Evolutionary conservation across 37 sponge, comb jelly and placozoan species (phyloP), one percentile per base, ranked within the genome.

Genomic region (Mnemiopsis leidyi): DNA sequence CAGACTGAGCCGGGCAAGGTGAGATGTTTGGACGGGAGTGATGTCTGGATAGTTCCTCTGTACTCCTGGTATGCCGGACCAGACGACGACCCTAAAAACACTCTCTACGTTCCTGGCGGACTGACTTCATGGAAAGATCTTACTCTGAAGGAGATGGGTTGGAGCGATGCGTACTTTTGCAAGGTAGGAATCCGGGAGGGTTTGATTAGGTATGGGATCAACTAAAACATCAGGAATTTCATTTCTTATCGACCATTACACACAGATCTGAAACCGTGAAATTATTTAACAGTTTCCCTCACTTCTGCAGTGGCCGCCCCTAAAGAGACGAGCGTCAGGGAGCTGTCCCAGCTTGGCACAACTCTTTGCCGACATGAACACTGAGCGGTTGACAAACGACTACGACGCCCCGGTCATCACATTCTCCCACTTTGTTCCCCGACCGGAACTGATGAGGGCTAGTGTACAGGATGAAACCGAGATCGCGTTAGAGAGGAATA

Each of bases 371-470:
- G 92, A 92, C 68, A 69, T 92, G 69, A 92, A 92, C 69, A 33
- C 69, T 3, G 92, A 92, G 20, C 69, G 69, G 32, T 20, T 92
- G 25, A 92, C 48, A 16, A 24, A 61, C 7, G 23, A 21, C 69
- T 92, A 92, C n/a, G 92, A 92, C 29, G 92, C 92, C 32, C 92
- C 92, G 7, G 92, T 92, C 7, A 92, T 92, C 5, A 92, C 92
- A 30, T 92, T 92, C 92, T 69, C 69, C 32, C 92, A 92, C 32
- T 92, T 92, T 28, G 33, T 92, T 67, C 92, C 92, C 30, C 69
- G 92, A 32, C 92, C 69, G 1, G 92, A 92, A 33, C 36, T 92
- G 68, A 92, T 92, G 69, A 68, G 34, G 23, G 69, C 92, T 18
- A 69, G 36, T 23, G 25, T 28, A 9, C 69, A 92, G 32, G 92